Evolutionary conservation across 2,888 invertebrate genomes (phyloP).

Genomic region (Bombylius discolor): DNA sequence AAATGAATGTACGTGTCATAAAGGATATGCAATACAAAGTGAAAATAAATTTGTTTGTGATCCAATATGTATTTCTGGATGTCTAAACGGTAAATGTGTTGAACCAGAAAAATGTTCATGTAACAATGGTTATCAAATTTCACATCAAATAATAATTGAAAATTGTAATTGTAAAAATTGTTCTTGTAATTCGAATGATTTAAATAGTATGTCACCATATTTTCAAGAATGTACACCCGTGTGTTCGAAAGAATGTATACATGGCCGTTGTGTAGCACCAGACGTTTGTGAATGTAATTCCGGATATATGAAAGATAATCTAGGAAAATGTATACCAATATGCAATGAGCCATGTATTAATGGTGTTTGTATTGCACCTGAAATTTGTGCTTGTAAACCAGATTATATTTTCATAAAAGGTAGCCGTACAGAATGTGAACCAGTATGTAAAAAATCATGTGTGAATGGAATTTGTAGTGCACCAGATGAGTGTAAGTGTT

Average conservation of each 20-base stretch:
- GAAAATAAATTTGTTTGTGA: conserved; percentile 10
- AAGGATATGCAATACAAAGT: not conserved
- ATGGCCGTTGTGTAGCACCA: conserved; percentile 26
- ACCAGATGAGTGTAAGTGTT: conserved; percentile 15
- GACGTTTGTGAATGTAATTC: conserved; percentile 45
- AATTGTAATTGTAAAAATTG: no score
- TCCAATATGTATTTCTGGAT: conserved; percentile 33
- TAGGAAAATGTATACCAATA: conserved; percentile 21
- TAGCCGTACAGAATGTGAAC: conserved; percentile 24
- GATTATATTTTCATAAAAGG: conserved; percentile 17
- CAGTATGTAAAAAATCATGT: conserved; percentile 22
- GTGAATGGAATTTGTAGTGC: conserved; percentile 32
- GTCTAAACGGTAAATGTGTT: conserved; percentile 27
- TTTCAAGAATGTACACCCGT: not conserved
- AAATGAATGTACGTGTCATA: conserved; percentile 29
- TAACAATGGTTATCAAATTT: not conserved
- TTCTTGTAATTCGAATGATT: no score
- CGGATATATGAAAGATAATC: conserved; percentile 24
- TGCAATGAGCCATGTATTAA: conserved; percentile 23
- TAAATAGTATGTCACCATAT: not conserved
- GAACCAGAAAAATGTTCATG: conserved; percentile 3
- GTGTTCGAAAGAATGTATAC: not conserved
- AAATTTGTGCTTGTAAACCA: conserved; percentile 22
- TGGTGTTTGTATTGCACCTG: conserved; percentile 25
- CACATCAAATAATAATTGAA: not conserved